Percentiles rank a stretch among this genome's conserved stretches.
phyloP scores from a whole-genome alignment of 1,140 invertebrate species.

The Cotesia glomerata region DNA sequence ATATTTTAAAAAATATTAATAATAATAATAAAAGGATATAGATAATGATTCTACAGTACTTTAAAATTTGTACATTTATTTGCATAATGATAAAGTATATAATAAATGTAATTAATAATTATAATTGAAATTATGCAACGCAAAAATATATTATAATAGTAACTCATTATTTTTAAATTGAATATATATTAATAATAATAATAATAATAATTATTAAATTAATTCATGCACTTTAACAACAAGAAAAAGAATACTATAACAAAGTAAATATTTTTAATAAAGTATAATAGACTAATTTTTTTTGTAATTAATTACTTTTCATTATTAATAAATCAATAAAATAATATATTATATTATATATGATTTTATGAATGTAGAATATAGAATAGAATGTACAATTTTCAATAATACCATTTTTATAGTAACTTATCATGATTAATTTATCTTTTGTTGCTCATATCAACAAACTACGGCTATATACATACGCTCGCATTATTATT shows the following conservation, averaged over 20 bases:
- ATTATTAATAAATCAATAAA: constrained; percentile 7
- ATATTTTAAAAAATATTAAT: neutral
- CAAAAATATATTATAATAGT: constrained; percentile 45
- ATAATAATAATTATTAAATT: neutral
- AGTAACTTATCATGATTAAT: constrained; percentile 19
- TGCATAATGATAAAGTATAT: constrained; percentile 44
- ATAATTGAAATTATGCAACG: constrained; percentile 34
- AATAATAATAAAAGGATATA: constrained; percentile 26
- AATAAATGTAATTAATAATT: constrained; percentile 30
- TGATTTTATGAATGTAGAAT: neutral
- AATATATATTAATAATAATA: neutral
- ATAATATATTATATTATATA: neutral
- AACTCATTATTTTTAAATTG: neutral
- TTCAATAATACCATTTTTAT: constrained; percentile 24
- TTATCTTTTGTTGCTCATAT: constrained; percentile 11
- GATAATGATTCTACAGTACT: constrained; percentile 40
- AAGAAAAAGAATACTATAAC: too few relatives aligned
- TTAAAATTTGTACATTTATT: constrained; percentile 51
- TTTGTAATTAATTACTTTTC: neutral
- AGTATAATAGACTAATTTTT: too few relatives aligned
- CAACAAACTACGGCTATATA: constrained; percentile 8
- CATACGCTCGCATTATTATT: neutral
- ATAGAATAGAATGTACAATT: constrained; percentile 28
- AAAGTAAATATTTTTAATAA: too few relatives aligned
- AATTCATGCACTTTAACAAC: too few relatives aligned